Conservation (phyloP, 2,888 invertebrate species). For the Napeogenes sylphis region DNA sequence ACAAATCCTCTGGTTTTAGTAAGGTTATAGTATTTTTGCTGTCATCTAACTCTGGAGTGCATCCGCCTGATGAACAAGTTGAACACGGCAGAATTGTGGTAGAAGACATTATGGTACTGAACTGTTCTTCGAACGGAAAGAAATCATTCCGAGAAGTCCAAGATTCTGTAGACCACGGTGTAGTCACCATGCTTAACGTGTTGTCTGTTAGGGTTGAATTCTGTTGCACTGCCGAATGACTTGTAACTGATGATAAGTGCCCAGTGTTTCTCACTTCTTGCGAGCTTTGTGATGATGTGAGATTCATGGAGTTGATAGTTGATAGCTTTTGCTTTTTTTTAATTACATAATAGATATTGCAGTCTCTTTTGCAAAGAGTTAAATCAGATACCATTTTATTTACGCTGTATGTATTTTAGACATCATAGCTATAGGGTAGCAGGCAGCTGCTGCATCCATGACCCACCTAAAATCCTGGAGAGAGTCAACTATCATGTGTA, state of each 20-base stretch:
- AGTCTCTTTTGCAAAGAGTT: constrained; percentile 1
- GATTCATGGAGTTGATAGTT: background rate
- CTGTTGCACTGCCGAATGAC: constrained; percentile 9
- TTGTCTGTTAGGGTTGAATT: constrained; percentile 31
- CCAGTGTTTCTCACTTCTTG: constrained; percentile 12
- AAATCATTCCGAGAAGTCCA: constrained; percentile 27
- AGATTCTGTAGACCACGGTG: constrained; percentile 52
- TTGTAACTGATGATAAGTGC: constrained; percentile 12
- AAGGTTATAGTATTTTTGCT: constrained; percentile 27
- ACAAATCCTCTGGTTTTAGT: background rate
- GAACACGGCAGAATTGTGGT: constrained; percentile 34
- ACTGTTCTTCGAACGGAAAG: background rate
- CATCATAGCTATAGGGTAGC: constrained; percentile 58
- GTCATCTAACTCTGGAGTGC: constrained; percentile 17
- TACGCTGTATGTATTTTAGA: constrained; percentile 58
- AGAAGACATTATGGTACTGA: constrained; percentile 3
- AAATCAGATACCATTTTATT: constrained; percentile 18
- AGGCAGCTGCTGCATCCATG: constrained; percentile 55
- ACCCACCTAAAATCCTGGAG: constrained; percentile 63
- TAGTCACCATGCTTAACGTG: constrained; percentile 50
- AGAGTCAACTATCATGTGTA: constrained; percentile 47
- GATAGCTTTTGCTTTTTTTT: background rate
- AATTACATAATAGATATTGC: background rate
- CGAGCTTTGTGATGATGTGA: constrained; percentile 18
- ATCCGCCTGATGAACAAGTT: constrained; percentile 33